These are phyloP conservation scores for Camptogramma bilineatum DNA, from an alignment of 2,888 invertebrate genomes.

Conservation along the genomic window DNA sequence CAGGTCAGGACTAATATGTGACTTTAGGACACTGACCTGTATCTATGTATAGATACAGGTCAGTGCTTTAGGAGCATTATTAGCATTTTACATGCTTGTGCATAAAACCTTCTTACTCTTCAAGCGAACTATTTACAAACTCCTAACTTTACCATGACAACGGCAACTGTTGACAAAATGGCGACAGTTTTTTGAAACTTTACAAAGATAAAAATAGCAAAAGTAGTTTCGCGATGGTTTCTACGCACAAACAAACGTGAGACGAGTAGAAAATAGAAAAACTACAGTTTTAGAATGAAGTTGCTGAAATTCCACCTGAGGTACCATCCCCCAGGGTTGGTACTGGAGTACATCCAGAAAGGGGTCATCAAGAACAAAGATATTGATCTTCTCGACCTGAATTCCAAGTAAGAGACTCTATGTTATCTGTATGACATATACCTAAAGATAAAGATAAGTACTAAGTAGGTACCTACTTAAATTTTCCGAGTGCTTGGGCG, in stretches of 20 bases:
- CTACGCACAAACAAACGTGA: slow-evolving; percentile 22
- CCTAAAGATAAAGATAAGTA: neutral
- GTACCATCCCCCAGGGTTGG: slow-evolving; percentile 90
- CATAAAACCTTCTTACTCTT: neutral
- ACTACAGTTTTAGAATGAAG: slow-evolving; percentile 79
- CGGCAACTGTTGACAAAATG: slow-evolving; percentile 69
- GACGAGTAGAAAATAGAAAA: neutral
- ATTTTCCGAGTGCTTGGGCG: too few species aligned
- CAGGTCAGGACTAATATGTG: too few species aligned
- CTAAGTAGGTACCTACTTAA: too few species aligned
- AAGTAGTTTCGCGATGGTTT: slow-evolving; percentile 36
- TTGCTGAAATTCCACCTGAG: slow-evolving; percentile 88
- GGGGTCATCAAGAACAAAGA: slow-evolving; percentile 86
- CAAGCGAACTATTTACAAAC: neutral
- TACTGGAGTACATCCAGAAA: slow-evolving; percentile 86
- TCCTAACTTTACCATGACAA: slow-evolving; percentile 53
- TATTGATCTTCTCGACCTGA: slow-evolving; percentile 88
- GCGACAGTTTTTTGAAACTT: slow-evolving; percentile 53
- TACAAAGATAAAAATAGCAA: slow-evolving; percentile 44
- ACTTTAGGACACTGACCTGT: too few species aligned
- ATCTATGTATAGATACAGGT: too few species aligned
- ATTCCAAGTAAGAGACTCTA: slow-evolving; percentile 85
- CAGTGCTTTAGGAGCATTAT: too few species aligned
- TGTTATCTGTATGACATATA: neutral
- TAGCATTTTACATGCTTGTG: neutral